These are phyloP conservation scores for Vombatus ursinus DNA, from an alignment of 2,113 vertebrate genomes.

Conservation along the genomic window DNA sequence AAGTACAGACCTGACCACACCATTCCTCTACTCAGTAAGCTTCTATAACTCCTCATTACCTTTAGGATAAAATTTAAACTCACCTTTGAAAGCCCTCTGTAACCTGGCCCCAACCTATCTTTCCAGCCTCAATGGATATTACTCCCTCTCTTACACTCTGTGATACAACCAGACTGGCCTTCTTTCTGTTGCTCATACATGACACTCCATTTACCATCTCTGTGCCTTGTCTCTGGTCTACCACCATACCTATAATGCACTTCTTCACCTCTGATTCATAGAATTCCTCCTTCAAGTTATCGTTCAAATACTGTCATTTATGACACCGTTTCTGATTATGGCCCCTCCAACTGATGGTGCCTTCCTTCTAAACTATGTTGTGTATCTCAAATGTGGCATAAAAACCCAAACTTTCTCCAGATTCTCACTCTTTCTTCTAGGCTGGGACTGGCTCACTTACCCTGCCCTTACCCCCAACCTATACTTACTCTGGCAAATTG, in stretches of 20 bases:
- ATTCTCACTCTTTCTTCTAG: background rate
- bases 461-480: background rate
- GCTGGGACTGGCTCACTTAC: background rate
- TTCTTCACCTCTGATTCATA: background rate
- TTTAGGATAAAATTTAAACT: background rate
- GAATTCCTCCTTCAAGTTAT: background rate
- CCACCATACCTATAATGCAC: background rate
- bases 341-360: background rate
- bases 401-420: background rate
- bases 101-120: background rate
- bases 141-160: background rate
- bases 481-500: background rate
- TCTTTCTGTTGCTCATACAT: background rate
- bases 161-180: background rate
- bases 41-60: background rate
- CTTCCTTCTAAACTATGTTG: background rate
- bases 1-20: background rate
- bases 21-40: background rate
- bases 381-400: background rate
- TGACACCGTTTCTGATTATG: background rate
- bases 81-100: background rate
- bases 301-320: background rate
- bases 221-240: background rate
- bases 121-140: background rate
- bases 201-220: background rate